These are phyloP conservation scores for Pseudomugil gertrudae DNA, from an alignment of 2,797 vertebrate species.

Conservation along the genomic window DNA sequence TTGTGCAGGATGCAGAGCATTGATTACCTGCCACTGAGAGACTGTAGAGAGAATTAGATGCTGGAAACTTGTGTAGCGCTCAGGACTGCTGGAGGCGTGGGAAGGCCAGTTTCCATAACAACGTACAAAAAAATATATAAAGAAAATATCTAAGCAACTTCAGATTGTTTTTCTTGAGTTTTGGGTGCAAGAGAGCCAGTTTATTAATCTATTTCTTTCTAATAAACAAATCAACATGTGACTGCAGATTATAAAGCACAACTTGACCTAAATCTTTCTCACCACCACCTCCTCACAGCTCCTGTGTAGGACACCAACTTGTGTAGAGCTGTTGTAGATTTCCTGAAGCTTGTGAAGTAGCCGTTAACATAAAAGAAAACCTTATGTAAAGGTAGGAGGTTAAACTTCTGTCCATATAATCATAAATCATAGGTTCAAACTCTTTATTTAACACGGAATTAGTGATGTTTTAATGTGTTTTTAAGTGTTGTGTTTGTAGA, in stretches of 20 bases:
- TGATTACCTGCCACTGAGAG: constrained; percentile 26
- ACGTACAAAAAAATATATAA: constrained; percentile 29
- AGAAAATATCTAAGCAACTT: constrained; percentile 5
- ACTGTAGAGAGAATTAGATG: constrained; percentile 31
- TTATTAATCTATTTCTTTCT: constrained; percentile 15
- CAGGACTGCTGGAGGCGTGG: constrained; percentile 45
- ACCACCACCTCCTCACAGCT: no score
- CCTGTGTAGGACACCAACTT: no score
- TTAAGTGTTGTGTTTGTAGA: no score
- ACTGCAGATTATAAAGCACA: constrained; percentile 7
- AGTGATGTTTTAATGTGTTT: no score
- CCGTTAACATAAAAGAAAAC: no score
- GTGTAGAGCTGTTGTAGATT: no score
- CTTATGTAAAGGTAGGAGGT: no score
- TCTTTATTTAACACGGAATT: no score
- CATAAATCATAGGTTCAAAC: no score
- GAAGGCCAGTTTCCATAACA: constrained; percentile 73
- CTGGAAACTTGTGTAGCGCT: constrained; percentile 39
- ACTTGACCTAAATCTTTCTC: background rate
- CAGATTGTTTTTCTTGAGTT: constrained; percentile 60
- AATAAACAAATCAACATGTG: constrained; percentile 3
- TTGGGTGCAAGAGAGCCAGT: constrained; percentile 35
- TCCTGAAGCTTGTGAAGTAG: no score
- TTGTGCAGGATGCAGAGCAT: constrained; percentile 18
- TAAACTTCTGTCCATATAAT: no score